Evolutionary conservation across 2,888 invertebrate genomes (phyloP).

Genomic region (Philaethria dido): DNA sequence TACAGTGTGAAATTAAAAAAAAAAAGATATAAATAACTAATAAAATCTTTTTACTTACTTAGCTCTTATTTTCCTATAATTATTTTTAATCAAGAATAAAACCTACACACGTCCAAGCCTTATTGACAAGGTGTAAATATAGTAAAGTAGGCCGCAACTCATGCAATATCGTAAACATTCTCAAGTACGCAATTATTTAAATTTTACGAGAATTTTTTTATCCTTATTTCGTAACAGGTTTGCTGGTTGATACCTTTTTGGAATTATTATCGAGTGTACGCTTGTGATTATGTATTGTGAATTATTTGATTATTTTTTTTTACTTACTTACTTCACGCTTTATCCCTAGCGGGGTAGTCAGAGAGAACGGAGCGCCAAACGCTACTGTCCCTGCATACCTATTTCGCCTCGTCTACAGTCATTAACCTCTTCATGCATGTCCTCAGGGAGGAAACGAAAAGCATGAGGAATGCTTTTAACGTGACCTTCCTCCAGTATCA

Average conservation of each 20-base stretch:
- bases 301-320: neutral
- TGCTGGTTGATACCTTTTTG: constrained; percentile 23
- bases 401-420: too few relatives aligned
- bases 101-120: neutral
- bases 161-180: constrained; percentile 35
- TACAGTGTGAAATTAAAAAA: too few relatives aligned
- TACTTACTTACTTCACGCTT: too few relatives aligned
- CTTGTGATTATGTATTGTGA: neutral
- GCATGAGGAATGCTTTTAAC: too few relatives aligned
- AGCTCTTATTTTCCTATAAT: neutral
- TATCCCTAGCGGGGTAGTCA: too few relatives aligned
- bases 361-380: too few relatives aligned
- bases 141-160: constrained; percentile 23
- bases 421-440: too few relatives aligned
- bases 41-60: too few relatives aligned
- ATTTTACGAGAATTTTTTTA: constrained; percentile 30
- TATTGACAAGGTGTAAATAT: constrained; percentile 7
- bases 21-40: too few relatives aligned
- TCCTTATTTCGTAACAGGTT: constrained; percentile 32
- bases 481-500: too few relatives aligned
- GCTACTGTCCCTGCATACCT: too few relatives aligned
- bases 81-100: neutral
- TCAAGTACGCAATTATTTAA: constrained; percentile 35
- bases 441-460: too few relatives aligned
- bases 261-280: constrained; percentile 11